Evolutionary conservation across 2,888 invertebrate species (phyloP), one percentile per base, ranked within the genome.

Genomic region (Polyommatus iphigenia): DNA sequence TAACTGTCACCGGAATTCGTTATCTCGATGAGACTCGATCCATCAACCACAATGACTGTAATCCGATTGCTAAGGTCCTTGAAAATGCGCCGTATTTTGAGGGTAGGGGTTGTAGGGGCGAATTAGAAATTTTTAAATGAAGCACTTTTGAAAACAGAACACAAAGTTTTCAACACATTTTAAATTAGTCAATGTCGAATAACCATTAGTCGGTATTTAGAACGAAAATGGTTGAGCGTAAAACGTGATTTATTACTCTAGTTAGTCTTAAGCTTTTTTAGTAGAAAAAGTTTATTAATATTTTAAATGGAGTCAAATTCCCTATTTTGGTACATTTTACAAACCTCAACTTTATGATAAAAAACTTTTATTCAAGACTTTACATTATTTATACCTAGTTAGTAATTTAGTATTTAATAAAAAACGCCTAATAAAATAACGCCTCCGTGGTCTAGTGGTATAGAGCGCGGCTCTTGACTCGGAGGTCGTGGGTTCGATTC

Each of bases 41-140:
- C 67, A 67, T 67, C 67, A 32, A 29, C 67, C 67, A 18, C 29
- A 67, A 29, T 67, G 32, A 67, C 67, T 29, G 15, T 67, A 67
- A 67, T 67, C 67, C 32, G 67, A 29, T 29, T 67, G 29, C 67
- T 29, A 32, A 32, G 32, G 29, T 18, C 67, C 67, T 67, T 67
- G 18, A 67, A 67, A 32, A 67, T 67, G 8, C 15, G 29, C 15
- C 20, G 4, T 10, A 67, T 29, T 67, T 67, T 67, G 15, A 32
- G 67, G 29, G 29, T 29, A 15, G 29, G 0, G 4, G 24, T 13
- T 67, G 29, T 67, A 4, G 8, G 13, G 29, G 67, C 3, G 67
- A 67, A 15, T 67, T 32, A 24, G 8, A 29, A 5, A 4, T 32
- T 67, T 67, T 67, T 29, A 20, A 24, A 10, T 62, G 24, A 67